Evolutionary conservation across 2,888 invertebrate species (phyloP).

Genomic region (Sturmia bella): DNA sequence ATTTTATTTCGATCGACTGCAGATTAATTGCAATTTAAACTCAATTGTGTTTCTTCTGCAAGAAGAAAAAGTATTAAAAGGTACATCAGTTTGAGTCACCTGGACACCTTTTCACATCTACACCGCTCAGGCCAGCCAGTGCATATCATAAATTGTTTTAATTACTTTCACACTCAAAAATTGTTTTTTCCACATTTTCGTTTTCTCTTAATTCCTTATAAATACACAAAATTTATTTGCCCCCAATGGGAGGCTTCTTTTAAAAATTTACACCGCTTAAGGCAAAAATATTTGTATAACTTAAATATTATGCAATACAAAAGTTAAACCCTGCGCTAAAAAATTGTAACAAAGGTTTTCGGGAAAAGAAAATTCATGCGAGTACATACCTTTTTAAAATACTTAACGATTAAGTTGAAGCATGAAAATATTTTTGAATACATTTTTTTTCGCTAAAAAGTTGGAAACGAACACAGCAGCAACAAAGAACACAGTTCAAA

Average conservation of each 20-base stretch:
- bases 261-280: slow-evolving; percentile 20
- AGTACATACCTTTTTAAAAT: slow-evolving; percentile 12
- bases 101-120: too few species aligned
- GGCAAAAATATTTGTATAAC: neutral
- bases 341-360: slow-evolving; percentile 20
- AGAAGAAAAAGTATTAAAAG: too few species aligned
- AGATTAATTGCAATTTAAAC: too few species aligned
- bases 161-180: slow-evolving; percentile 4
- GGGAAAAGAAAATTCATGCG: slow-evolving; percentile 35
- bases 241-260: neutral
- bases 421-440: slow-evolving; percentile 12
- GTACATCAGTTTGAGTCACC: too few species aligned
- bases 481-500: neutral
- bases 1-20: too few species aligned
- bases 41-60: too few species aligned
- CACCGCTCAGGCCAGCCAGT: neutral
- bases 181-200: neutral
- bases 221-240: neutral
- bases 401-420: slow-evolving; percentile 12
- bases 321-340: slow-evolving; percentile 11
- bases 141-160: slow-evolving; percentile 12
- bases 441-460: neutral
- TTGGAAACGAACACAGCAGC: neutral
- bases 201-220: slow-evolving; percentile 9
- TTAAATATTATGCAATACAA: slow-evolving; percentile 20